phyloP scores from a whole-genome alignment of 2,888 invertebrate species.

The Odontocolon sp. region DNA sequence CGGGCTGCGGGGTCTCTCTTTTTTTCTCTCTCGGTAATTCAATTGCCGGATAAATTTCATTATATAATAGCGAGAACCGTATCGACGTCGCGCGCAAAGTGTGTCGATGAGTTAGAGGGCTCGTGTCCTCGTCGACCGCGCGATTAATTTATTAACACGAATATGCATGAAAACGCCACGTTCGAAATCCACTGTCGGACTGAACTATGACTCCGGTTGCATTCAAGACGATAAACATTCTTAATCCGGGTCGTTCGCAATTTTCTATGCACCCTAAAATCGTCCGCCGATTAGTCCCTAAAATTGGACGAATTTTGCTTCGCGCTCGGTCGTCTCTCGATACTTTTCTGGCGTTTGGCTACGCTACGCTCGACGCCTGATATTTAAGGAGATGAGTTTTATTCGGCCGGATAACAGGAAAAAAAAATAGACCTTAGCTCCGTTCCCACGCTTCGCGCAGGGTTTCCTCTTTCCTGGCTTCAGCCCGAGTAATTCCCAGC shows the following conservation, averaged over 20 bases:
- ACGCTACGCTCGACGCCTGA: neutral
- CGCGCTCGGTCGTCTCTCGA: neutral
- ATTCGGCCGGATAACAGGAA: conserved; percentile 45
- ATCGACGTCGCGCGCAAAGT: conserved; percentile 12
- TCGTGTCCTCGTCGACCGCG: conserved; percentile 25
- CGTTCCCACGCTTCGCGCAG: conserved; percentile 76
- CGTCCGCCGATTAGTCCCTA: neutral
- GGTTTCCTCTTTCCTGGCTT: conserved; percentile 77
- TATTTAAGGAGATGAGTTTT: conserved; percentile 12
- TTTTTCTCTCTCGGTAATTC: conserved; percentile 8
- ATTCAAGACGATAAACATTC: neutral
- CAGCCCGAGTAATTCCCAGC: conserved; percentile 75
- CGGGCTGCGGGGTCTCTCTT: neutral
- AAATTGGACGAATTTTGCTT: neutral
- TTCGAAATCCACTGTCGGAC: neutral
- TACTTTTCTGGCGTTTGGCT: neutral
- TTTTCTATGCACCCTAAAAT: neutral
- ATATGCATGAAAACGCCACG: conserved; percentile 52
- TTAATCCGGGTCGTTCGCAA: neutral
- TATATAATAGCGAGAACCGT: conserved; percentile 34
- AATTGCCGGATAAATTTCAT: conserved; percentile 22
- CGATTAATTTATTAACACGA: conserved; percentile 65
- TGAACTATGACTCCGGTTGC: conserved; percentile 41
- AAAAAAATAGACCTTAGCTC: conserved; percentile 73
- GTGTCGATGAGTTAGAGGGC: conserved; percentile 42